A percentile compares a stretch with the other conserved stretches of the same genome.
Evolutionary conservation across 2,797 vertebrate species (phyloP).

Genomic region (Semotilus atromaculatus): DNA sequence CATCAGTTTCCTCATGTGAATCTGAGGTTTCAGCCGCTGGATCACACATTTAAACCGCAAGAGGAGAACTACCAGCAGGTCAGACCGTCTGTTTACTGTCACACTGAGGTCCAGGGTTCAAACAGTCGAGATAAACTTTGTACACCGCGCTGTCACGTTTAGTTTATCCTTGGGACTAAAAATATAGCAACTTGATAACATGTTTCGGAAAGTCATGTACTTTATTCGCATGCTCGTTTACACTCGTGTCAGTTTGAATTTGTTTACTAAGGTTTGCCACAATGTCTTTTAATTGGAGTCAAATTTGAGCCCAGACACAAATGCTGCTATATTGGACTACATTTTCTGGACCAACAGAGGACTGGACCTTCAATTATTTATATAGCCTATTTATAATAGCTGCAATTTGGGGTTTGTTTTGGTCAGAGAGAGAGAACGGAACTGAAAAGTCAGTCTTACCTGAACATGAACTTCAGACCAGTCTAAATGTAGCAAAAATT

Average conservation of each 20-base stretch:
- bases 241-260: not conserved
- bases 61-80: slow-evolving; percentile 91
- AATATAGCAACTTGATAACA: not conserved
- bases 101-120: not conserved
- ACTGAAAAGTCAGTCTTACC: not conserved
- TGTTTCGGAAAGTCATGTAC: not conserved
- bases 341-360: not conserved
- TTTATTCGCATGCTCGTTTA: too few species aligned
- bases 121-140: not conserved
- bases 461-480: too few species aligned
- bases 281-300: not conserved
- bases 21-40: slow-evolving; percentile 80
- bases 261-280: not conserved
- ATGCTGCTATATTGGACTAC: not conserved
- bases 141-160: not conserved
- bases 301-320: not conserved
- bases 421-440: not conserved
- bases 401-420: not conserved
- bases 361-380: not conserved
- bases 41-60: slow-evolving; percentile 82
- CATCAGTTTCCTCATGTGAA: slow-evolving; percentile 87
- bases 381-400: fast-evolving
- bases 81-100: slow-evolving; percentile 56
- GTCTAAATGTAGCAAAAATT: too few species aligned
- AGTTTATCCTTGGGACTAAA: not conserved